Evolutionary conservation across 2,113 vertebrate species (phyloP), one percentile per base, ranked within the genome.

Genomic region (Scalopus aquaticus): DNA sequence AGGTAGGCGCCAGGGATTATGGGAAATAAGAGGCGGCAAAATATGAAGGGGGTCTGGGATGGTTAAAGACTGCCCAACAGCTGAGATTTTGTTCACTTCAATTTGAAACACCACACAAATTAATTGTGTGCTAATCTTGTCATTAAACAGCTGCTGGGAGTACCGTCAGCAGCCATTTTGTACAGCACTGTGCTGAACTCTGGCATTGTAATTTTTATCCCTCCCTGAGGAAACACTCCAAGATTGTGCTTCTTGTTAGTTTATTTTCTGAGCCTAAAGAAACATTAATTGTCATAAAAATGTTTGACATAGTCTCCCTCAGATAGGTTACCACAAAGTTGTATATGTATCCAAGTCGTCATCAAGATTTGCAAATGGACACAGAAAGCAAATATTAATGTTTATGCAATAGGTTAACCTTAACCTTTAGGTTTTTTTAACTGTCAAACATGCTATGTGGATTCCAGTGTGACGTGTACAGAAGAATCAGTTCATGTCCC

Each of bases 271-370:
- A 81, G 39, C 3, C 78, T 77, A 78, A 80, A 79, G 54, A 79
- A 78, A 84, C 87, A 94, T 95, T 94, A 96, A 92, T 95, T 93
- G 37, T 90, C 79, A 86, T 56, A 46, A 42, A 94, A 74, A 95
- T 95, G 76, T 97, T 95, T 95, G 90, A 78, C 79, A 79, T 0
- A 73, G 65, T 73, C 30, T 91, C 32, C 56, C 87, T 89, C 42
- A 93, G 94, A 94, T 95, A 64, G 85, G 95, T 81, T 79, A 79
- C 62, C 74, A 64, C 80, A 46, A 69, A 91, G 67, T 82, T 96
- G 39, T 92, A 64, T 64, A 62, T 91, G 78, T 67, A 56, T 82
- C 49, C 64, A 69, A 86, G 39, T 13, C 3, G 1, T 69, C 28
- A 1, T 44, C 39, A 72, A 92, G 67, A 88, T 81, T 93, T 93